These are phyloP conservation scores for Micromys minutus DNA, from an alignment of 2,113 vertebrate genomes.

Conservation along the genomic window DNA sequence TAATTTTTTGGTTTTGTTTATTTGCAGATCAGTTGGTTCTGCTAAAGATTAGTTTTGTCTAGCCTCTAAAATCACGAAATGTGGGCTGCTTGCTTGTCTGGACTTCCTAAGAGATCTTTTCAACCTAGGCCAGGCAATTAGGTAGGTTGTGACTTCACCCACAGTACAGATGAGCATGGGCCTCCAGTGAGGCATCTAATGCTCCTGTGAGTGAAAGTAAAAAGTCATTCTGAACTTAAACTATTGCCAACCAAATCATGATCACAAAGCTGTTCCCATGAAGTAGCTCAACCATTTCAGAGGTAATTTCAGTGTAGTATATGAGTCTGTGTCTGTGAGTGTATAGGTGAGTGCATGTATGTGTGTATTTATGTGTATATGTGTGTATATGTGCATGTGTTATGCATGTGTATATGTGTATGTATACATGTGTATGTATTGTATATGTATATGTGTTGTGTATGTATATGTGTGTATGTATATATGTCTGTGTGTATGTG, in stretches of 20 bases:
- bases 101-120: slow-evolving; percentile 15
- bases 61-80: slow-evolving; percentile 20
- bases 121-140: neutral
- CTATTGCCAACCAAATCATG: neutral
- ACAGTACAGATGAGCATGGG: neutral
- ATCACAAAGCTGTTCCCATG: neutral
- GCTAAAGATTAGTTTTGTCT: neutral
- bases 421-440: too few relatives aligned
- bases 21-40: neutral
- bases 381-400: too few relatives aligned
- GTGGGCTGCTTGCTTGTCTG: neutral
- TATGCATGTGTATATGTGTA: too few relatives aligned
- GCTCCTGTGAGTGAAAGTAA: neutral
- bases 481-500: fast-evolving
- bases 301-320: neutral
- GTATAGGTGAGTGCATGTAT: neutral
- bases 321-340: neutral
- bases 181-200: neutral
- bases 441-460: too few relatives aligned
- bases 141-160: neutral
- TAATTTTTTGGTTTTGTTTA: slow-evolving; percentile 33
- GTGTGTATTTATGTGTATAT: too few relatives aligned
- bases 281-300: neutral
- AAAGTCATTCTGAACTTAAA: neutral
- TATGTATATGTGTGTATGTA: neutral